Percentiles rank a stretch among this genome's conserved stretches.
Conservation (phyloP, 2,113 vertebrate species). For the Ovibos moschatus region DNA sequence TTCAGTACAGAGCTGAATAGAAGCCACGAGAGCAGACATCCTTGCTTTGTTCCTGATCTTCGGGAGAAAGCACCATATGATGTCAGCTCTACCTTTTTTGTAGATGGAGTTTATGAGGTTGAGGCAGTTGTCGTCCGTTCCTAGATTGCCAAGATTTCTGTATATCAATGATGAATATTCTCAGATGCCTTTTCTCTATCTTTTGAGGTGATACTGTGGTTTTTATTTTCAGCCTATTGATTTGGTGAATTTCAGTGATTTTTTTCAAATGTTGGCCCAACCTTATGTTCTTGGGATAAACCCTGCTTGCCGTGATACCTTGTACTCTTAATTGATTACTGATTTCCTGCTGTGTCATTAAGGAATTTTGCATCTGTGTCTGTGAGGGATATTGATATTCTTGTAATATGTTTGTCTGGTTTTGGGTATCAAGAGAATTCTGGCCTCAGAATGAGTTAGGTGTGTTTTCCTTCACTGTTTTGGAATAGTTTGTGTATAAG, state of each 20-base stretch:
- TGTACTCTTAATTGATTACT: background rate
- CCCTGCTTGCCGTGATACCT: too few species aligned
- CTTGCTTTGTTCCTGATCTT: too few species aligned
- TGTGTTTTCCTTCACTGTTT: background rate
- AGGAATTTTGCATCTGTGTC: background rate
- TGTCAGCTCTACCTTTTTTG: rapidly evolving
- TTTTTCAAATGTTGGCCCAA: background rate
- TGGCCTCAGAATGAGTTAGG: background rate
- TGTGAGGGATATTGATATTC: background rate
- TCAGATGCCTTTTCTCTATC: background rate
- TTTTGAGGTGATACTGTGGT: background rate
- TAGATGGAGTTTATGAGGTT: background rate
- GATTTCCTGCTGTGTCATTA: background rate
- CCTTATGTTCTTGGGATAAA: background rate
- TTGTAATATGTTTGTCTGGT: background rate
- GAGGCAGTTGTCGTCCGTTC: background rate
- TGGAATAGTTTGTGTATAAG: background rate
- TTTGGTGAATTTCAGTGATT: background rate
- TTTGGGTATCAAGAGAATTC: background rate
- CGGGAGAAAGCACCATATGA: background rate
- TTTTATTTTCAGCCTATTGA: background rate
- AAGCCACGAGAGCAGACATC: background rate
- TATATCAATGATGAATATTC: background rate
- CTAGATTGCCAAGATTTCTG: background rate
- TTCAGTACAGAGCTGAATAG: too few species aligned